These are phyloP conservation scores for Bothrops jararaca DNA, from an alignment of 2,113 vertebrate genomes.

Conservation along the genomic window DNA sequence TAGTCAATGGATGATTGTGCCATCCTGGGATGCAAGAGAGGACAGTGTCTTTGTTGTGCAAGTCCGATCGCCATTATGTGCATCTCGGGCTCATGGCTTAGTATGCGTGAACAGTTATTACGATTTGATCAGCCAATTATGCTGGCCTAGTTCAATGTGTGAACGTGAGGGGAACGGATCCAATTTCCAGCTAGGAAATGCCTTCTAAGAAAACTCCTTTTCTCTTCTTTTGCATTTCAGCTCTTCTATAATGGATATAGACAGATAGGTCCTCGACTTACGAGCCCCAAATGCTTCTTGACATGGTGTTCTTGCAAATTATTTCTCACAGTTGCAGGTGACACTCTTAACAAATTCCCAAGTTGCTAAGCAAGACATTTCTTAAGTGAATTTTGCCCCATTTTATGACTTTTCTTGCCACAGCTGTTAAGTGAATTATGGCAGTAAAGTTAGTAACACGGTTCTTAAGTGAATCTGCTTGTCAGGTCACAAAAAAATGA, in stretches of 20 bases:
- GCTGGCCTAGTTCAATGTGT: not conserved
- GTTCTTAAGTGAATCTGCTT: too few relatives aligned
- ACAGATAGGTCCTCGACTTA: not conserved
- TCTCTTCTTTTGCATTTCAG: not conserved
- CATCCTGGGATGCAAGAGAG: not conserved
- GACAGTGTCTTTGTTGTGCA: not conserved
- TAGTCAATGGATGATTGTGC: too few relatives aligned
- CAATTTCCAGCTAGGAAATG: not conserved
- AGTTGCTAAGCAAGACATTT: not conserved
- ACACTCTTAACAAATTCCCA: too few relatives aligned
- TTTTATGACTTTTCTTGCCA: too few relatives aligned
- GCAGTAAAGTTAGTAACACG: too few relatives aligned
- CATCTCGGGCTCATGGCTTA: not conserved
- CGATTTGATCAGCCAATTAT: not conserved
- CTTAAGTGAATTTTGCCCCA: too few relatives aligned
- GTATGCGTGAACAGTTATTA: not conserved
- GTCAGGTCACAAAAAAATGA: too few relatives aligned
- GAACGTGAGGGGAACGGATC: not conserved
- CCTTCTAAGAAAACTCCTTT: not conserved
- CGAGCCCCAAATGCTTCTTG: not conserved
- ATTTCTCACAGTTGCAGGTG: too few relatives aligned
- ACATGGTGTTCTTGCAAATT: too few relatives aligned
- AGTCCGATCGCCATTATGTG: not conserved
- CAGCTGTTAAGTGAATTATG: too few relatives aligned
- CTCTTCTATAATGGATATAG: not conserved